A percentile compares a stretch with the other conserved stretches of the same genome.
Conservation (phyloP, 2,888 invertebrate species). For the Macrophya annulata region DNA sequence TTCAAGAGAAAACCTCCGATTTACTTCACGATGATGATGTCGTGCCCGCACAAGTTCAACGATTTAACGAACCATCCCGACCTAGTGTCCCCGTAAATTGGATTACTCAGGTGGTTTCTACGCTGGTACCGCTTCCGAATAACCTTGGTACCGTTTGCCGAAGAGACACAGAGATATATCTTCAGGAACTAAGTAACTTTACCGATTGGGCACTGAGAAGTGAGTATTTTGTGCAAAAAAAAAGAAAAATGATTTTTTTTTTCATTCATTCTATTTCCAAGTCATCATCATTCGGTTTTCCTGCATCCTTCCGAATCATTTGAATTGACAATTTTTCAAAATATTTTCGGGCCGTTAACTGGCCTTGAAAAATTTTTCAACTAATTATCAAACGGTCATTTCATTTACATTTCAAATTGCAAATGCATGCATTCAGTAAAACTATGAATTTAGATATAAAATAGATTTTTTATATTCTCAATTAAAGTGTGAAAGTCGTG, state of each 20-base stretch:
- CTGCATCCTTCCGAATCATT: not conserved
- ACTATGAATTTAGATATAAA: not conserved
- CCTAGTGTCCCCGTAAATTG: constrained; percentile 38
- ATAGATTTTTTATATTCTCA: constrained; percentile 9
- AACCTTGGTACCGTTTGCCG: constrained; percentile 39
- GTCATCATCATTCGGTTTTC: not conserved
- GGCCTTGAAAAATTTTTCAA: not conserved
- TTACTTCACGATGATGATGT: not conserved
- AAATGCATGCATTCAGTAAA: not conserved
- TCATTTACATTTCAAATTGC: not conserved
- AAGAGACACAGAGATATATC: constrained; percentile 50
- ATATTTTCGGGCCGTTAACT: not conserved
- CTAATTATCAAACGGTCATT: not conserved
- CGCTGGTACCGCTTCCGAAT: constrained; percentile 40
- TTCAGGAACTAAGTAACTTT: constrained; percentile 49
- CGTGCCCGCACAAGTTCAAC: not conserved
- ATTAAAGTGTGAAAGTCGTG: constrained; percentile 31
- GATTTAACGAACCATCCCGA: constrained; percentile 1
- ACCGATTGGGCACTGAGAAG: constrained; percentile 57
- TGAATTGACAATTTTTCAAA: not conserved
- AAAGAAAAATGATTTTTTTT: not conserved
- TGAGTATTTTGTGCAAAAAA: constrained; percentile 23
- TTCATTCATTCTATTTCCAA: not conserved
- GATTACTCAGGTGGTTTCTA: constrained; percentile 43
- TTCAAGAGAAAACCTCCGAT: constrained; percentile 21